These are phyloP conservation scores for Nettapus auritus DNA, from an alignment of 2,113 vertebrate species.

Conservation along the genomic window DNA sequence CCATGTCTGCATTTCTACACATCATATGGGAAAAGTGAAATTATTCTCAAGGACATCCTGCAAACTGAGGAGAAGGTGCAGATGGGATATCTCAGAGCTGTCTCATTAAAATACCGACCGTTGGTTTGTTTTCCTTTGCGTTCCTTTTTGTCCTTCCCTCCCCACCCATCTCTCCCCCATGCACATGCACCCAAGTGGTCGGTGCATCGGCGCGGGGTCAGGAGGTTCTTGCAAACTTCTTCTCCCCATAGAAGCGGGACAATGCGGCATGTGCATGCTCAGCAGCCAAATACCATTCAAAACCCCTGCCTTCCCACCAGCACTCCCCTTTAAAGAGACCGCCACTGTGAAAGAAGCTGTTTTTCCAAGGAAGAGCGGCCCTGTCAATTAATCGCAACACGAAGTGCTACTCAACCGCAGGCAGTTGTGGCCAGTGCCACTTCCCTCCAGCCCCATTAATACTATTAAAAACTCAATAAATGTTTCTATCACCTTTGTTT, in stretches of 20 bases:
- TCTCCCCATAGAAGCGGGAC: constrained; percentile 62
- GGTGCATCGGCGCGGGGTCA: constrained; percentile 39
- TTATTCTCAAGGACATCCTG: constrained; percentile 8
- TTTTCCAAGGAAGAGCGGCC: constrained; percentile 33
- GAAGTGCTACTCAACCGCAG: constrained; percentile 45
- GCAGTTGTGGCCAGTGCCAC: constrained; percentile 15
- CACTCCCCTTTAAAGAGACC: constrained; percentile 72
- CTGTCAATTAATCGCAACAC: constrained; percentile 62
- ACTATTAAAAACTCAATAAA: constrained; percentile 43
- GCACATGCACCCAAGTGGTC: neutral
- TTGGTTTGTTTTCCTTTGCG: constrained; percentile 50
- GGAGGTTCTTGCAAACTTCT: constrained; percentile 54
- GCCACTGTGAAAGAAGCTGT: constrained; percentile 34
- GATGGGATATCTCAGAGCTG: constrained; percentile 39
- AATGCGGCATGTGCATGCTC: constrained; percentile 62
- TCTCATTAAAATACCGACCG: constrained; percentile 58
- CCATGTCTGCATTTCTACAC: neutral
- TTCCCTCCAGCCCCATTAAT: constrained; percentile 59
- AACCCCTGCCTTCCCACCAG: constrained; percentile 28
- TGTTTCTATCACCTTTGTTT: constrained; percentile 65
- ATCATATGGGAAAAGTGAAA: neutral
- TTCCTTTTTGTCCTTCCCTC: constrained; percentile 35
- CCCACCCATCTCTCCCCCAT: neutral
- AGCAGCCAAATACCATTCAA: constrained; percentile 69
- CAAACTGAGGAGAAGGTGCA: constrained; percentile 44